Base-by-base conservation (phyloP, 2,888 invertebrate genomes). In the Peribatodes rhomboidaria region DNA sequence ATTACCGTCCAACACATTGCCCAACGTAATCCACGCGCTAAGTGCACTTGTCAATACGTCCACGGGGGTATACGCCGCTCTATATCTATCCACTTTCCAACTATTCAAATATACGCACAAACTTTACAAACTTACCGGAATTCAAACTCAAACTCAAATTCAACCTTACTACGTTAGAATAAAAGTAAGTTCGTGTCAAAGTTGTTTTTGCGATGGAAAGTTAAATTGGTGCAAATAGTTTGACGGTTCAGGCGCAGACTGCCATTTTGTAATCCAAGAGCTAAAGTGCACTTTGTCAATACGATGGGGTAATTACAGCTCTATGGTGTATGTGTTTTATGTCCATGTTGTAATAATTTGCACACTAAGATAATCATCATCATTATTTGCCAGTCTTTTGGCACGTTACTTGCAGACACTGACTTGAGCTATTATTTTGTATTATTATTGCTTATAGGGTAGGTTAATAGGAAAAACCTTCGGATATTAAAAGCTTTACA, bases 1-100 rank as follows among this genome's bases (percentile, higher is more conserved):
- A 76, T 82, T 64, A 58, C 72, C 75, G 57, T 81, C 72, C 76
- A 76, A 60, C 58, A 35, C 72, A 74, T 74, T 79, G 78, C 77
- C 75, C 73, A 74, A 79, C 75, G 79, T 89, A 90, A 91, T 90
- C 89, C 88, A 79, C 82, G 79, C 76, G 75, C 82, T 82, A 85
- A 89, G 88, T 85, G 86, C 87, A 87, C 89, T 89, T 88, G 89
- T 90, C 90, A 89, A 90, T 90, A 88, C 84, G 73, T 80, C 78
- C 78, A 74, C 74, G 73, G 75, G 74, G 75, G 79, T 73, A 72
- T 74, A 75, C 74, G 70, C 70, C 65, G 72, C 77, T 81, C 75
- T 75, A 76, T 78, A 81, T 77, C 69, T 72, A 76, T 79, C 73
- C 70, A 76, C 78, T 80, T 76, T 80, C 78, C 67, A 83, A 84